Conservation (phyloP, 92 coral and sea anemone species). For the Umimayanthus kanabou region DNA sequence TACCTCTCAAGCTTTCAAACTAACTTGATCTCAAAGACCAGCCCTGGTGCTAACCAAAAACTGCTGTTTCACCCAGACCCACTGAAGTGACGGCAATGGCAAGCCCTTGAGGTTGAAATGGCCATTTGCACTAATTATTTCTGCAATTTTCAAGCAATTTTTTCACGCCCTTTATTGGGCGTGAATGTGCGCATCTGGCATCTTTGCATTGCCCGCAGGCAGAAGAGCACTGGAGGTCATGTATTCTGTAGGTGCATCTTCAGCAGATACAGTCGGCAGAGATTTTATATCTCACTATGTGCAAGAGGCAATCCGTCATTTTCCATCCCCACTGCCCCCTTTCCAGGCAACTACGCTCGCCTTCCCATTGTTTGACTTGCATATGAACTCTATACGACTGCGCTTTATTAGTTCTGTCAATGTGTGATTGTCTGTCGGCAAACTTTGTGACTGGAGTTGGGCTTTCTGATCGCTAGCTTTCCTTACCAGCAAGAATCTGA, state of each 20-base stretch:
- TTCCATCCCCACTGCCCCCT: constrained; percentile 42
- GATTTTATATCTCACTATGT: constrained; percentile 45
- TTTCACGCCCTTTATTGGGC: too few species aligned
- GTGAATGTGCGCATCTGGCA: too few species aligned
- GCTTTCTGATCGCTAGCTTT: neutral
- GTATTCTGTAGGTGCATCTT: constrained; percentile 14
- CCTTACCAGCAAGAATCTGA: too few species aligned
- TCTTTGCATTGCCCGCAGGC: too few species aligned
- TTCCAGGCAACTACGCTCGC: constrained; percentile 19
- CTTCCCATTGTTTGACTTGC: constrained; percentile 44
- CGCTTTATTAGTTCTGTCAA: constrained; percentile 35
- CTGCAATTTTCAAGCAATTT: too few species aligned
- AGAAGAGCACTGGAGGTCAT: neutral
- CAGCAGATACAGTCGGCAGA: constrained; percentile 35
- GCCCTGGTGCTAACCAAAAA: too few species aligned
- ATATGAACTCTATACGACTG: constrained; percentile 34
- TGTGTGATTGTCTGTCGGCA: constrained; percentile 30
- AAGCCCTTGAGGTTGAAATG: too few species aligned
- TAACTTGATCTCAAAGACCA: too few species aligned
- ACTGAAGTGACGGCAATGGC: too few species aligned
- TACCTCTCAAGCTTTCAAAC: too few species aligned
- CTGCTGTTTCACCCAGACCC: too few species aligned
- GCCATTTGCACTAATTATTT: too few species aligned
- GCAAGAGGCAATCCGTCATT: constrained; percentile 19
- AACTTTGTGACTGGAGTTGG: constrained; percentile 10